These are phyloP conservation scores for Drosophila lini DNA, from an alignment of 1,140 invertebrate genomes.

Conservation along the genomic window DNA sequence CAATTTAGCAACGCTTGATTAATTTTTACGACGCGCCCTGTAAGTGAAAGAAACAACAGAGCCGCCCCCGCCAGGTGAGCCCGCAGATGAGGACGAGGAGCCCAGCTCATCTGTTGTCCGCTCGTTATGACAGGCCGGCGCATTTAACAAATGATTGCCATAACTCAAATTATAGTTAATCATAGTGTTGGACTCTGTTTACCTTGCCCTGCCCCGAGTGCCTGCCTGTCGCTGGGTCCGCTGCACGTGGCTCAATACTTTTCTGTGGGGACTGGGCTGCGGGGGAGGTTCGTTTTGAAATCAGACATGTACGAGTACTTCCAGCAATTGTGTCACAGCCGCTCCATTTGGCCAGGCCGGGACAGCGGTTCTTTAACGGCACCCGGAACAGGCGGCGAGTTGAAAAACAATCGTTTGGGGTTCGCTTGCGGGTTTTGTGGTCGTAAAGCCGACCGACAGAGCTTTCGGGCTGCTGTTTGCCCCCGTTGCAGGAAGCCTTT, in stretches of 20 bases:
- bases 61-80: conserved; percentile 26
- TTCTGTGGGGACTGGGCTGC: background rate
- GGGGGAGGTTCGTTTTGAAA: conserved; percentile 54
- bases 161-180: conserved; percentile 59
- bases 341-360: conserved; percentile 45
- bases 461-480: conserved; percentile 51
- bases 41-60: conserved; percentile 57
- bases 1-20: conserved; percentile 78
- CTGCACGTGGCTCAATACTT: conserved; percentile 49
- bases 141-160: conserved; percentile 53
- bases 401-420: conserved; percentile 46
- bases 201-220: background rate
- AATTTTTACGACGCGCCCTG: conserved; percentile 63
- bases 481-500: conserved; percentile 62
- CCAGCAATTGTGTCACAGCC: conserved; percentile 71
- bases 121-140: conserved; percentile 14
- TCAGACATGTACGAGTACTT: conserved; percentile 34
- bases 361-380: conserved; percentile 53
- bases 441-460: conserved; percentile 62
- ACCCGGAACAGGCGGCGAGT: conserved; percentile 63
- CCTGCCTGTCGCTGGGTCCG: background rate
- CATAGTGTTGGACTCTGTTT: conserved; percentile 22
- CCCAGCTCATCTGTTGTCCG: conserved; percentile 8
- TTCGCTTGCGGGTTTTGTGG: conserved; percentile 65
- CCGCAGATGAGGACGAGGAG: conserved; percentile 8